Conservation (phyloP, 1,140 invertebrate species). For the Xylocopa sonorina region DNA sequence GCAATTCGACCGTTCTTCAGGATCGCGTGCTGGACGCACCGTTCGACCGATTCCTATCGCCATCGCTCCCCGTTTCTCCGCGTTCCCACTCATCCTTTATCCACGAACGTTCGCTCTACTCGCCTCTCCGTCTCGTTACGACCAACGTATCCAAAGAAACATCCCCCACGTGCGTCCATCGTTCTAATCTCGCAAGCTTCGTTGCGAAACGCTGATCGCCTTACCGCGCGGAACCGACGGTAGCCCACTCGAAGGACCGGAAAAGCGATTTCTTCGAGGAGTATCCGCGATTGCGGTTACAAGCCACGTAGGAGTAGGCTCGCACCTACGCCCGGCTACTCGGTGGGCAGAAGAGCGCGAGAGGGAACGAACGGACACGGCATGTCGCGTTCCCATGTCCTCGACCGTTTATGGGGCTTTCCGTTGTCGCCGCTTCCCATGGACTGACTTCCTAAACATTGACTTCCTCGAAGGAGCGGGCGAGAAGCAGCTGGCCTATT, state of each 20-base stretch:
- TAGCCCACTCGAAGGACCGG: not conserved
- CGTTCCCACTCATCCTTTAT: no score
- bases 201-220: not conserved
- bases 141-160: no score
- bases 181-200: no score
- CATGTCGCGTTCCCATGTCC: constrained; percentile 78
- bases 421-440: constrained; percentile 82
- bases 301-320: not conserved
- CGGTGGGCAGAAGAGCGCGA: constrained; percentile 27
- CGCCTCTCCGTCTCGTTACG: no score
- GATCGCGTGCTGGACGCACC: not conserved
- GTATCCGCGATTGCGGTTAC: not conserved
- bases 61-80: no score
- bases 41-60: not conserved
- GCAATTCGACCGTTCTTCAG: not conserved
- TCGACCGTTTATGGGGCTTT: constrained; percentile 79
- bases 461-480: constrained; percentile 78
- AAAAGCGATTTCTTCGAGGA: not conserved
- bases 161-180: no score
- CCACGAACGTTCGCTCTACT: no score
- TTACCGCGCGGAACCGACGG: no score
- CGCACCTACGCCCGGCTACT: constrained; percentile 55
- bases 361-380: constrained; percentile 63
- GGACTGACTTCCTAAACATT: constrained; percentile 82
- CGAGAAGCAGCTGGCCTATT: constrained; percentile 79